Conservation (phyloP, 2,797 vertebrate genomes). For the Protonibea diacanthus region DNA sequence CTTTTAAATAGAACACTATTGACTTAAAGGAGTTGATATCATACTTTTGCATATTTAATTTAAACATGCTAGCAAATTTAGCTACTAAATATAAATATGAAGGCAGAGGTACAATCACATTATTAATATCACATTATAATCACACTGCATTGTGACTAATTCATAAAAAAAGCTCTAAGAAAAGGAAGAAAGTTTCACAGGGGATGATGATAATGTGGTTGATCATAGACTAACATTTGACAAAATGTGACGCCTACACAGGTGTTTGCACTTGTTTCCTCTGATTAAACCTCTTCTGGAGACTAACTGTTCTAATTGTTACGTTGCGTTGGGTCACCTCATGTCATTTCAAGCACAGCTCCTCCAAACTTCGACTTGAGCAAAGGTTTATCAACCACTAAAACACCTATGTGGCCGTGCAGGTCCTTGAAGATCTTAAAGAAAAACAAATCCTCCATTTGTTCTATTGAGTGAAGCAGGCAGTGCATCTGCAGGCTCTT, state of each 20-base stretch:
- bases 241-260: neutral
- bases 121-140: no score
- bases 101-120: neutral
- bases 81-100: neutral
- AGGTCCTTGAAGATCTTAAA: slow-evolving; percentile 7
- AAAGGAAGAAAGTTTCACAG: no score
- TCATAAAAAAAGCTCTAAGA: no score
- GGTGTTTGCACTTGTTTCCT: neutral
- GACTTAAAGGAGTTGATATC: no score
- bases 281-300: no score
- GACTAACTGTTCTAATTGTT: neutral
- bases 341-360: neutral
- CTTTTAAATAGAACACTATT: no score
- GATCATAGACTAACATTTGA: no score
- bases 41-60: no score
- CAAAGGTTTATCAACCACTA: neutral
- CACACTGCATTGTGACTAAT: no score
- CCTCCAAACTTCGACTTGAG: neutral
- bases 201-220: no score
- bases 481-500: neutral
- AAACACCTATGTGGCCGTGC: slow-evolving; percentile 12
- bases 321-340: neutral
- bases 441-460: slow-evolving; percentile 32
- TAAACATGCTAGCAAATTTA: no score
- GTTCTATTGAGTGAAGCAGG: slow-evolving; percentile 16